Evolutionary conservation across 1,140 invertebrate genomes (phyloP).

Genomic region (Forficula auricularia): DNA sequence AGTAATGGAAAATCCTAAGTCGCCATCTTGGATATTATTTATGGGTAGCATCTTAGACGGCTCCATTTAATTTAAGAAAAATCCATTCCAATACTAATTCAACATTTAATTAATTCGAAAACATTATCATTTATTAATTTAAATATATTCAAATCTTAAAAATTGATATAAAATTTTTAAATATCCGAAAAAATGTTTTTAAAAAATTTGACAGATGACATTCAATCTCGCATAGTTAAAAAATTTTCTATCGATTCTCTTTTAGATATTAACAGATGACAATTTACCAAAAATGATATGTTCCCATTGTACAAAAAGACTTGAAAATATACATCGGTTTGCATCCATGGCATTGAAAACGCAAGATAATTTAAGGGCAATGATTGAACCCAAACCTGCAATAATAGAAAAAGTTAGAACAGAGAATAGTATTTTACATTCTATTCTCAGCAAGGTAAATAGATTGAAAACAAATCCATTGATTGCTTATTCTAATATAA

Average conservation of each 20-base stretch:
- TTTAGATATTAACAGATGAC: conserved; percentile 32
- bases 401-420: conserved; percentile 2
- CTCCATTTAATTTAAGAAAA: neutral
- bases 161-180: neutral
- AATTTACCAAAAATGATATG: conserved; percentile 37
- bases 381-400: conserved; percentile 4
- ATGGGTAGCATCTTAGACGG: neutral
- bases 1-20: conserved; percentile 14
- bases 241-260: conserved; percentile 9
- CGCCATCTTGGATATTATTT: conserved; percentile 7
- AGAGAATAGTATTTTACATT: conserved; percentile 23
- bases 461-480: neutral
- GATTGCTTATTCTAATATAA: neutral
- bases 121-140: neutral
- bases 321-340: conserved; percentile 35
- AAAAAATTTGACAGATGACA: too few species aligned
- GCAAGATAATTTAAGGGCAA: conserved; percentile 28
- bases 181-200: neutral
- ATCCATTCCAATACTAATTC: neutral
- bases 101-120: neutral
- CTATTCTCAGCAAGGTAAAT: conserved; percentile 33
- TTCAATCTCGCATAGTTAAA: neutral
- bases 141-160: neutral
- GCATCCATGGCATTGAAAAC: conserved; percentile 35
- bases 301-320: conserved; percentile 29